Evolutionary conservation across 2,113 vertebrate genomes (phyloP).

Genomic region (Terrapene triunguis): DNA sequence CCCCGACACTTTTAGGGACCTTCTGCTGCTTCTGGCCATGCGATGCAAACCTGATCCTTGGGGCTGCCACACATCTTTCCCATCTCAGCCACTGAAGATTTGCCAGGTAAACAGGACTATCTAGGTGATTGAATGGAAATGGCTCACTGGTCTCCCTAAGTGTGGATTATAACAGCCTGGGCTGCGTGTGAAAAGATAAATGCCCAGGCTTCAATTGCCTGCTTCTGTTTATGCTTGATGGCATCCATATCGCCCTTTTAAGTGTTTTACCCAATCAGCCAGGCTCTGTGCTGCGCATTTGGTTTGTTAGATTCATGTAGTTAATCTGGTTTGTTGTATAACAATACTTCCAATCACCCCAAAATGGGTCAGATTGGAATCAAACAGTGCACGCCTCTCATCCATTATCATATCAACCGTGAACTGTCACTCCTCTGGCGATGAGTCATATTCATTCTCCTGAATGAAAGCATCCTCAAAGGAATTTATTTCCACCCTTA

Average conservation of each 20-base stretch:
- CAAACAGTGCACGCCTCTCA: not conserved
- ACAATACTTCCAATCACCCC: not conserved
- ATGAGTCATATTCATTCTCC: not conserved
- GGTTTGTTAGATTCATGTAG: not conserved
- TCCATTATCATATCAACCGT: not conserved
- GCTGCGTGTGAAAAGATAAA: not conserved
- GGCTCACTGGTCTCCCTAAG: not conserved
- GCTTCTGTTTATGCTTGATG: rapidly evolving
- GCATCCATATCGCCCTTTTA: not conserved
- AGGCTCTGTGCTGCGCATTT: rapidly evolving
- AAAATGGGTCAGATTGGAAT: not conserved
- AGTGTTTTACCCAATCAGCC: not conserved
- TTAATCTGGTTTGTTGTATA: not conserved
- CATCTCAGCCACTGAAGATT: not conserved
- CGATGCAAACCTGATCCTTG: not conserved
- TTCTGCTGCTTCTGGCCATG: too few relatives aligned
- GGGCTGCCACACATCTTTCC: not conserved
- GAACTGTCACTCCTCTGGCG: not conserved
- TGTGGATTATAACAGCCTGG: not conserved
- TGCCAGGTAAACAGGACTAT: not conserved
- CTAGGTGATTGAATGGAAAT: not conserved
- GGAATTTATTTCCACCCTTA: not conserved
- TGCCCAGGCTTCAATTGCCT: rapidly evolving
- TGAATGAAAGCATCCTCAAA: not conserved
- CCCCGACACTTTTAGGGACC: too few relatives aligned